Base-by-base conservation (phyloP, 2,888 invertebrate genomes). In the Euphydryas editha region DNA sequence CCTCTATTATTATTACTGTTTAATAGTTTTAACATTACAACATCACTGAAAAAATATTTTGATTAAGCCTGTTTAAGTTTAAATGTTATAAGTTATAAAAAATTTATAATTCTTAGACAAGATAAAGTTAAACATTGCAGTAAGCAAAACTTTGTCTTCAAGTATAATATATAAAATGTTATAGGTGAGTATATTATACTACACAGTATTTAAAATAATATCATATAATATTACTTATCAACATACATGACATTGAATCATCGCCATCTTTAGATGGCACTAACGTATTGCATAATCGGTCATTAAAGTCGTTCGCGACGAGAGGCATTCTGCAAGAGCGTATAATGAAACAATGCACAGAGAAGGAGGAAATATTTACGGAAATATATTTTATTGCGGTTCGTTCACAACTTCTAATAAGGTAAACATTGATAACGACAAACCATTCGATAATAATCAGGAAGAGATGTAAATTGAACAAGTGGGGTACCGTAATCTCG, bases 401-500 rank as follows among this genome's bases (percentile, higher is more conserved):
- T 18, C 63, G 58, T 59, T 21, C 21, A 59, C 39, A 36, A 49
- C 56, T 57, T 61, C 57, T 21, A 18, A 47, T 58, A 55, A 54
- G 39, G 63, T 63, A 59, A 68, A 67, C 67, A 68, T 69, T 68
- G 69, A 71, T 74, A 68, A 67, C 65, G 62, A 56, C 68, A 55
- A 72, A 70, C 68, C 65, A 70, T 70, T 68, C 62, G 72, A 69
- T 69, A 75, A 72, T 74, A 75, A 81, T 77, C 77, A 79, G 81
- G 82, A 79, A 81, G 78, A 79, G 79, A 83, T 83, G 80, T 80
- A 81, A 83, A 85, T 84, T 77, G 78, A 73, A 67, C 77, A 78
- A 70, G 73, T 76, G 74, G 75, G 77, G 79, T 87, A 85, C 89
- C 87, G 88, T 86, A 85, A 89, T 88, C 87, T 87, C 83, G 84